Evolutionary conservation across 2,888 invertebrate genomes (phyloP), one percentile per base, ranked within the genome.

Genomic region (Euplagia quadripunctaria): DNA sequence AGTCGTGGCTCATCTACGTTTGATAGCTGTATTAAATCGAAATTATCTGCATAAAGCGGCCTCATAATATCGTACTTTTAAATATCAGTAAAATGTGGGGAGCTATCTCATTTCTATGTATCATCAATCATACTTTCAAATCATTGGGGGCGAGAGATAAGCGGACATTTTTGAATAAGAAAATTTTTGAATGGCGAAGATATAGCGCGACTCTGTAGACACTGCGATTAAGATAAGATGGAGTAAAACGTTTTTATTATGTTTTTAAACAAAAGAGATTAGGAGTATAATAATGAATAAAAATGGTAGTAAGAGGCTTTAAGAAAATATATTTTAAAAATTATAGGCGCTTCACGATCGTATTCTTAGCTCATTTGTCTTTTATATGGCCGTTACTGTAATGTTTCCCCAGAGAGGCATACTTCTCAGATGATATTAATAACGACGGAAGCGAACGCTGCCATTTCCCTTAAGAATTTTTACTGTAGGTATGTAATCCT

Each of bases 101-200:
- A 88, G 87, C 88, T 88, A 88, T 87, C 88, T 89, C 84, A 86
- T 88, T 88, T 84, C 86, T 85, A 87, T 86, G 87, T 85, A 85
- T 87, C 90, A 91, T 92, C 90, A 91, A 92, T 92, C 91, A 91
- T 90, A 89, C 89, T 91, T 89, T 91, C 87, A 90, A 91, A 89
- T 90, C 85, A 88, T 89, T 90, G 85, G 83, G 85, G 85, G 75
- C 65, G 75, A 81, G 85, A 84, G 88, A 90, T 88, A 89, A 89
- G 85, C 83, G 86, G 84, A 82, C 83, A 85, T 88, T 87, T 89
- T 89, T 88, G 87, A 87, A 87, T 87, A 84, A 84, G 79, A 86
- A 83, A 80, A 83, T 83, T 85, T 87, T 85, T 89, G 87, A 88
- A 87, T 86, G 83, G 86, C 84, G 69, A 86, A 87, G 85, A 87